A percentile compares a stretch with the other conserved stretches of the same genome.
Evolutionary conservation across 1,140 invertebrate species (phyloP).

Genomic region (Druon quercuslanigerum): DNA sequence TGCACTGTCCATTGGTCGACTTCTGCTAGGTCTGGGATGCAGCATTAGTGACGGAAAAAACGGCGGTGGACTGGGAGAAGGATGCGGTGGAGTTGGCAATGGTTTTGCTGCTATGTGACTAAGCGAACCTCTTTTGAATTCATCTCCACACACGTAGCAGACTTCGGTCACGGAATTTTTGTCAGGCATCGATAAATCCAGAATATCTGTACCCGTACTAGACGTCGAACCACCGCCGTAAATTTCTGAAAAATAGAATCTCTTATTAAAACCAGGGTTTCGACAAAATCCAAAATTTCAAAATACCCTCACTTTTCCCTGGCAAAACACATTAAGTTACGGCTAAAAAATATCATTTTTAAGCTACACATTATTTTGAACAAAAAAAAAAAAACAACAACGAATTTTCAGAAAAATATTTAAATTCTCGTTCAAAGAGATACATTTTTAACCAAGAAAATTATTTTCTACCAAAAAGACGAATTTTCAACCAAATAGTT

Average conservation of each 20-base stretch:
- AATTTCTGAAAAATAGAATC: slow-evolving; percentile 57
- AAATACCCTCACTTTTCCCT: no score
- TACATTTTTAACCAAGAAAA: no score
- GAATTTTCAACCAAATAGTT: no score
- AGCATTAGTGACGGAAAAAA: slow-evolving; percentile 91
- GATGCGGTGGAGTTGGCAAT: slow-evolving; percentile 70
- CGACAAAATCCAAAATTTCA: neutral
- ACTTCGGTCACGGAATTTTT: slow-evolving; percentile 93
- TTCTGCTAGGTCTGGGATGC: slow-evolving; percentile 87
- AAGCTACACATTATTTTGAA: no score
- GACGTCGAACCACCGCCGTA: slow-evolving; percentile 68
- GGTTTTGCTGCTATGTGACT: slow-evolving; percentile 80
- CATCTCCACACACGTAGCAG: slow-evolving; percentile 92
- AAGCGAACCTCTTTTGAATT: slow-evolving; percentile 87
- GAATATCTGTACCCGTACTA: slow-evolving; percentile 81
- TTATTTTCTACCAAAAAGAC: no score
- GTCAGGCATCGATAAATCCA: slow-evolving; percentile 92
- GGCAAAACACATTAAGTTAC: no score
- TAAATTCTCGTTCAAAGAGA: no score
- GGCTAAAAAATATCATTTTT: no score
- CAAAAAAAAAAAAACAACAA: no score
- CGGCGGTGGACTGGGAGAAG: slow-evolving; percentile 76
- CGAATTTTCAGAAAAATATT: no score
- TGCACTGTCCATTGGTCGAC: slow-evolving; percentile 88
- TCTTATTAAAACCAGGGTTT: neutral